Conservation (phyloP, 1,140 invertebrate genomes). For the Drosophila cardini region DNA sequence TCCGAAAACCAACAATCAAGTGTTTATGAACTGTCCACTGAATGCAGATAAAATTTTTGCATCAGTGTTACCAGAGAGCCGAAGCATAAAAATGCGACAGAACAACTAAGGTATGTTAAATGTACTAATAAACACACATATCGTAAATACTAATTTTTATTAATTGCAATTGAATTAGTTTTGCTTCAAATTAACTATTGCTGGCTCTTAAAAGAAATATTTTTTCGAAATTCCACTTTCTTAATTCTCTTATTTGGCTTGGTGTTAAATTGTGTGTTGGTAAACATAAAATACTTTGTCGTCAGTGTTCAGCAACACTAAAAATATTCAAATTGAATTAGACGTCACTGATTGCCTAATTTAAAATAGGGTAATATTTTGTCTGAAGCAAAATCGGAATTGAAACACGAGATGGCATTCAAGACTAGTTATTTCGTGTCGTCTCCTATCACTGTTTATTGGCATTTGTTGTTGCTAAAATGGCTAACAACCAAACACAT, state of each 20-base stretch:
- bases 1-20: slow-evolving; percentile 59
- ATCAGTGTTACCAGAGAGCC: slow-evolving; percentile 25
- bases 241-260: no score
- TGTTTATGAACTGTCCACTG: slow-evolving; percentile 49
- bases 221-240: no score
- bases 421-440: slow-evolving; percentile 46
- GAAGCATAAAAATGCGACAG: neutral
- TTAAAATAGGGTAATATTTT: slow-evolving; percentile 3
- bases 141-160: neutral
- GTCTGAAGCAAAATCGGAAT: neutral
- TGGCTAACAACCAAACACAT: slow-evolving; percentile 60
- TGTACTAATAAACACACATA: neutral
- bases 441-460: slow-evolving; percentile 5
- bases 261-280: neutral
- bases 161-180: neutral
- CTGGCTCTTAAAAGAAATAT: neutral
- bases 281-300: neutral
- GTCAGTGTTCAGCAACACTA: slow-evolving; percentile 1
- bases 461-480: slow-evolving; percentile 52
- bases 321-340: neutral
- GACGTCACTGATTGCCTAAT: neutral
- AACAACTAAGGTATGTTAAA: slow-evolving; percentile 7
- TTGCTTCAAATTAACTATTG: neutral
- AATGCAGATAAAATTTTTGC: slow-evolving; percentile 38
- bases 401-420: neutral